Base-by-base conservation (phyloP, 1,140 invertebrate genomes). In the Panulirus ornatus region DNA sequence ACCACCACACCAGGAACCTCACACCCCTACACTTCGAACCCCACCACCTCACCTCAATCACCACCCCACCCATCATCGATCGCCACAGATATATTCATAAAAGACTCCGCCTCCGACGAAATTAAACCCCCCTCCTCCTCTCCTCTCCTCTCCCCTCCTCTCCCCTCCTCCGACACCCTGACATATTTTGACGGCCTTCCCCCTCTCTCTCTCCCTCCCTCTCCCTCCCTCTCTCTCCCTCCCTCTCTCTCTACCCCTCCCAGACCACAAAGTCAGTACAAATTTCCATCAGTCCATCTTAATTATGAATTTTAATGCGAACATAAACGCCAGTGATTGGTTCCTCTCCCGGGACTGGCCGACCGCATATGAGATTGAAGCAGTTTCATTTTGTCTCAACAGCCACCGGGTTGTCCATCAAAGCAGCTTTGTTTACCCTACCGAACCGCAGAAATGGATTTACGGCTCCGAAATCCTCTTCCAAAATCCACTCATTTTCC, bases 291-390 rank as follows among this genome's bases (percentile, higher is more conserved):
- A 86, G 88, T 92, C 91, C 84, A 82, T 92, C 87, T 90, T 92
- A 92, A 92, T 92, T 92, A 92, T 92, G 83, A 92, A 92, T 90
- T 92, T 92, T 92, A 92, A 92, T 90, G 91, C 58, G 42, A 86
- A 82, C 81, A 92, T 92, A 92, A 92, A 90, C 91, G 91, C 30
- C 58, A 76, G 44, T 92, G 88, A 86, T 90, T 92, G 88, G 91
- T 63, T n/a, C 34, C 63, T 73, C 91, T 86, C 47, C 34, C n/a
- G 84, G 84, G 58, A 44, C 79, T 36, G 51, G 51, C 14, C 51
- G 51, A 1, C 51, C 51, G 47, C 16, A 84, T n/a, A 47, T 27
- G 34, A 84, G 16, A 40, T n/a, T n/a, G n/a, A n/a, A n/a, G n/a
- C n/a, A n/a, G n/a, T n/a, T n/a, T n/a, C n/a, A n/a, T n/a, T n/a